Percentiles rank a stretch among this genome's conserved stretches.
These are phyloP conservation scores for Cryptoprocta ferox DNA, from an alignment of 2,797 vertebrate genomes.

Conservation along the genomic window DNA sequence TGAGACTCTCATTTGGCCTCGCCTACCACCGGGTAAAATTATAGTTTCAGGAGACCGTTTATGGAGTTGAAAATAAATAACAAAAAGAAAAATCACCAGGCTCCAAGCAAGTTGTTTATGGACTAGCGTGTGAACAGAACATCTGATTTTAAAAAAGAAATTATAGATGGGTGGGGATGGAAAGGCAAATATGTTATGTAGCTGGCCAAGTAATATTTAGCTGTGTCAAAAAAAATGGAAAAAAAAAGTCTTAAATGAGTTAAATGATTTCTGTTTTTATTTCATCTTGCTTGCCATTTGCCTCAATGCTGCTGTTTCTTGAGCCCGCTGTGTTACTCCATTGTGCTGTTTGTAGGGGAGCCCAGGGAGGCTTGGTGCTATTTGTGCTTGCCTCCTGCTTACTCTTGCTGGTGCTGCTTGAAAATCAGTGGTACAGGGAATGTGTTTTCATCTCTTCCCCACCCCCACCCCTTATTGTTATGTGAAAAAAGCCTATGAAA, in stretches of 20 bases:
- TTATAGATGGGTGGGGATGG: slow-evolving; percentile 51
- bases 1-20: neutral
- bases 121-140: slow-evolving; percentile 39
- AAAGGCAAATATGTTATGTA: slow-evolving; percentile 51
- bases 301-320: neutral
- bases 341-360: neutral
- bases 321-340: neutral
- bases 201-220: slow-evolving; percentile 64
- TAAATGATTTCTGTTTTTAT: neutral
- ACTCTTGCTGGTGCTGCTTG: neutral
- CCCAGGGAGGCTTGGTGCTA: neutral
- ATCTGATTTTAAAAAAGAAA: slow-evolving; percentile 48
- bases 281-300: neutral
- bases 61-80: neutral
- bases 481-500: slow-evolving; percentile 36
- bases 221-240: slow-evolving; percentile 49
- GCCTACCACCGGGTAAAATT: neutral
- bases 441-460: neutral
- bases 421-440: neutral
- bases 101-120: slow-evolving; percentile 29
- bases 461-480: neutral
- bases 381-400: neutral
- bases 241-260: neutral
- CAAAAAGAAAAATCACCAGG: neutral
- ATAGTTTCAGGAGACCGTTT: neutral